Evolutionary conservation across 2,797 vertebrate species (phyloP).

Genomic region (Anolis apletophallus): DNA sequence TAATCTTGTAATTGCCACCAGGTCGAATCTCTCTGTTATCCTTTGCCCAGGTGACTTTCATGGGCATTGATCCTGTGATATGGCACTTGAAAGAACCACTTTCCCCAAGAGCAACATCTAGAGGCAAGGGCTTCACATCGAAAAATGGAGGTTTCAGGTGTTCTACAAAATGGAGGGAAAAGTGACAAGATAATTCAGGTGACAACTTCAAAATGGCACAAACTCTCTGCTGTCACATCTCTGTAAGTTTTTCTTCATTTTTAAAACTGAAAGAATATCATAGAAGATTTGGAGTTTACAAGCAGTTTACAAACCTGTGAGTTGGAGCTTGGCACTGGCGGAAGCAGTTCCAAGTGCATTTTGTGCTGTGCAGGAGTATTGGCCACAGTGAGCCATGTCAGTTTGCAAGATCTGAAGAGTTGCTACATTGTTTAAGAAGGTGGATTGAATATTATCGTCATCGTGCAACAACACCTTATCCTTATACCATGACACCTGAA

Average conservation of each 20-base stretch:
- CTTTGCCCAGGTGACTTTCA: conserved; percentile 93
- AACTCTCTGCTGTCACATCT: not conserved
- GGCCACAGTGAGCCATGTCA: conserved; percentile 83
- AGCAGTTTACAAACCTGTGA: conserved; percentile 87
- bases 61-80: conserved; percentile 89
- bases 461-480: conserved; percentile 90
- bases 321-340: conserved; percentile 91
- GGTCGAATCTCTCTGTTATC: conserved; percentile 87
- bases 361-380: conserved; percentile 91
- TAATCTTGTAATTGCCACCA: conserved; percentile 91
- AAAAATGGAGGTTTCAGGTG: conserved; percentile 92
- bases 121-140: conserved; percentile 87
- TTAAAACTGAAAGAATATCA: not conserved
- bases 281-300: not conserved
- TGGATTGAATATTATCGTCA: conserved; percentile 85
- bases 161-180: conserved; percentile 81
- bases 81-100: conserved; percentile 92
- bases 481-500: conserved; percentile 94
- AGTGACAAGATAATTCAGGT: conserved; percentile 61
- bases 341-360: conserved; percentile 92
- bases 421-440: conserved; percentile 90
- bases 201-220: not conserved
- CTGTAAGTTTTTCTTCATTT: not conserved
- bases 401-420: conserved; percentile 89
- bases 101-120: conserved; percentile 87